Conservation (phyloP, 1,140 invertebrate genomes). For the Megathymus violae region DNA sequence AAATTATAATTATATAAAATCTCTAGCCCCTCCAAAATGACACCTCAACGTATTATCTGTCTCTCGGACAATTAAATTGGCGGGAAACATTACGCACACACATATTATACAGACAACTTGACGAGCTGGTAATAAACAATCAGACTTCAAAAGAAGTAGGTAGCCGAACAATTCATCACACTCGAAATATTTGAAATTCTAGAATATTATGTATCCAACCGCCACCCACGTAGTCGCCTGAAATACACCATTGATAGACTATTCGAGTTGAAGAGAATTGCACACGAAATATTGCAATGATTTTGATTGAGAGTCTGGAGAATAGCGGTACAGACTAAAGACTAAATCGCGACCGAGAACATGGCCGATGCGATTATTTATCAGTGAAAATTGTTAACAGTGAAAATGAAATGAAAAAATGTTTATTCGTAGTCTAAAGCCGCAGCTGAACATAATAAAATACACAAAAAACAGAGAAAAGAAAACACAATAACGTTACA, state of each 20-base stretch:
- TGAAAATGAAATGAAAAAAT: no score
- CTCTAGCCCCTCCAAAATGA: not conserved
- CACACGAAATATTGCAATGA: slow-evolving; percentile 39
- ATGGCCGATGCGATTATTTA: no score
- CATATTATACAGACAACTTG: slow-evolving; percentile 4
- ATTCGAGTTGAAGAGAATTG: slow-evolving; percentile 23
- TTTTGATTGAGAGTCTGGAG: slow-evolving; percentile 18
- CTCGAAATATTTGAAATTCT: slow-evolving; percentile 47
- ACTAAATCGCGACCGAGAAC: not conserved
- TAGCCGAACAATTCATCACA: slow-evolving; percentile 34
- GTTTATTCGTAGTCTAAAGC: no score
- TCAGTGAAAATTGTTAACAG: no score
- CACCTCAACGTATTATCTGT: not conserved
- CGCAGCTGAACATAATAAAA: no score
- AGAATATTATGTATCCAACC: slow-evolving; percentile 36
- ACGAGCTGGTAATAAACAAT: slow-evolving; percentile 25
- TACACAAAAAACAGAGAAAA: no score
- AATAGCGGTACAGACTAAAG: slow-evolving; percentile 17
- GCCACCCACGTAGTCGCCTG: slow-evolving; percentile 35
- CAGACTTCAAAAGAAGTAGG: slow-evolving; percentile 28
- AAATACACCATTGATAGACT: slow-evolving; percentile 45
- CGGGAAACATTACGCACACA: slow-evolving; percentile 10
- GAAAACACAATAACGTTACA: no score
- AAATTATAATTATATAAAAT: no score
- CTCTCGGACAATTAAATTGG: slow-evolving; percentile 10